These are phyloP conservation scores for Lissocephala sabroskyi DNA, from an alignment of 2,888 invertebrate genomes.

Conservation along the genomic window DNA sequence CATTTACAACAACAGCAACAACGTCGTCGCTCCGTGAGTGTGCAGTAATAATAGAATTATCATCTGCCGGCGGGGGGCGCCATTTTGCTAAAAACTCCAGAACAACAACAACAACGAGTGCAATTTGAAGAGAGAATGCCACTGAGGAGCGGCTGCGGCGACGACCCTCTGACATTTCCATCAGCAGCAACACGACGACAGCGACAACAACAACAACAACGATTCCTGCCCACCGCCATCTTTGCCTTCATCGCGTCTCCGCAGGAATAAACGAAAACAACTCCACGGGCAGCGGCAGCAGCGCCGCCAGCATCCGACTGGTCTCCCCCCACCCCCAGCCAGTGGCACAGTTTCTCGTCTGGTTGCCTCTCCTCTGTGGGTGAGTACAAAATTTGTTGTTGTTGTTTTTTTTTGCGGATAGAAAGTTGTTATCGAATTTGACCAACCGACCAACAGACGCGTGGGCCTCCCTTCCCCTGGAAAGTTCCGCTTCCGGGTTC, in stretches of 20 bases:
- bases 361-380: constrained; percentile 14
- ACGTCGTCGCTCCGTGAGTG: constrained; percentile 14
- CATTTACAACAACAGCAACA: constrained; percentile 19
- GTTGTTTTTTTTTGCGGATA: constrained; percentile 36
- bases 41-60: constrained; percentile 54
- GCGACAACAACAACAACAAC: constrained; percentile 13
- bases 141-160: too few species aligned
- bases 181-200: constrained; percentile 24
- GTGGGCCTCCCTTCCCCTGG: constrained; percentile 3
- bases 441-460: not conserved
- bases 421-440: constrained; percentile 58
- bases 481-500: constrained; percentile 20
- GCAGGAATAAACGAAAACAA: not conserved
- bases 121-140: constrained; percentile 42
- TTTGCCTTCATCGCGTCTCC: too few species aligned
- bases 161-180: constrained; percentile 58
- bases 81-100: constrained; percentile 28
- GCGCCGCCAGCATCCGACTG: too few species aligned
- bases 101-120: constrained; percentile 27
- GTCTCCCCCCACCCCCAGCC: not conserved
- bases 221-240: constrained; percentile 2
- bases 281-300: not conserved
- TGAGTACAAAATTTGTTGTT: not conserved
- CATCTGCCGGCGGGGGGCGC: constrained; percentile 14
- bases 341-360: constrained; percentile 10